Base-by-base conservation (phyloP, 1,140 invertebrate genomes). In the Bradysia coprophila region DNA sequence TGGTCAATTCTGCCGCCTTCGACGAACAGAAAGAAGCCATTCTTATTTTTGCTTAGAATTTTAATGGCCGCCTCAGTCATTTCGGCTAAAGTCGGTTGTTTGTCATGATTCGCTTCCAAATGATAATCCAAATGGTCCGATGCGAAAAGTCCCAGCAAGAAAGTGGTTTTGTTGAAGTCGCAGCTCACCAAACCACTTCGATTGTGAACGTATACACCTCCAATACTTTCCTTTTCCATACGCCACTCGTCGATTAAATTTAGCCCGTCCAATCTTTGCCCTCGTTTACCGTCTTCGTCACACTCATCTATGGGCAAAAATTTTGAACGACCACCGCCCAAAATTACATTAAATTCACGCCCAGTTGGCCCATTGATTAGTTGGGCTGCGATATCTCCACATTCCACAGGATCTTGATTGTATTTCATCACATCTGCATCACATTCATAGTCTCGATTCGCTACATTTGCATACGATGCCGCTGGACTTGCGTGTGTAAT, bases 31-130 rank as follows among this genome's bases (percentile, higher is more conserved):
- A 75, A 71, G 46, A 62, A 76, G 19, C 84, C 83, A 8, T 78
- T 69, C 13, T 80, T 81, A 11, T 79, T 69, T 16, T 78, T 72
- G 19, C 58, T 41, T 1, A 90, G 59, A 2, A 85, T 64, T 41
- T 72, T 63, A 16, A 89, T 72, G 0, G 85, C 81, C 33, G 69
- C 70, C 48, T 69, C 59, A 1, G 77, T 79, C 82, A 90, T 86
- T 55, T 86, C 77, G 9, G 66, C 66, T 2, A 90, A 58, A 1
- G 81, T 78, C 0, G 83, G 82, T 64, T 56, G 76, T 46, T 61
- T 78, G 54, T 23, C 24, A 64, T 51, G 74, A 48, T 62, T 75
- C 52, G 21, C 66, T 50, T 70, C 54, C 42, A 63, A 40, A 44
- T 65, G 48, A 38, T 59, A 64, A 20, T 45, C 47, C 45, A 59